Evolutionary conservation across 1,140 invertebrate genomes (phyloP).

Genomic region (Mamestra configurata): DNA sequence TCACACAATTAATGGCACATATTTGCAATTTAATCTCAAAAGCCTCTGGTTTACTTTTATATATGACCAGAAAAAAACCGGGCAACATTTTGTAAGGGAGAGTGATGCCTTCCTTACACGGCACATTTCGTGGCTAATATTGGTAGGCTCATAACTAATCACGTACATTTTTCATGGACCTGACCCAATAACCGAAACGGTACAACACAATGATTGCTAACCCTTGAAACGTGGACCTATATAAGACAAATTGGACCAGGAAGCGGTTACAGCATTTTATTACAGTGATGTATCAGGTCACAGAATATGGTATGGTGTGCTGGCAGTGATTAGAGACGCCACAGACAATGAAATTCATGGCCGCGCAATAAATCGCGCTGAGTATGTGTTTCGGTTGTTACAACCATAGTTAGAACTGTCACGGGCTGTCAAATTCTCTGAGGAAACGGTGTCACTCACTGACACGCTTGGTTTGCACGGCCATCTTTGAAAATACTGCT

Average conservation of each 20-base stretch:
- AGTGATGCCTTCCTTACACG: not conserved
- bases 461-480: too few relatives aligned
- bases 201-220: not conserved
- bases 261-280: slow-evolving; percentile 38
- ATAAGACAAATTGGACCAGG: slow-evolving; percentile 17
- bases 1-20: not conserved
- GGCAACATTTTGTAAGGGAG: not conserved
- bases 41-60: too few relatives aligned
- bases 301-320: too few relatives aligned
- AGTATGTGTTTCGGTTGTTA: too few relatives aligned
- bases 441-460: too few relatives aligned
- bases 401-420: too few relatives aligned
- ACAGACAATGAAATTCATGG: too few relatives aligned
- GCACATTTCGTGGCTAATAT: not conserved
- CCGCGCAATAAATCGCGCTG: too few relatives aligned
- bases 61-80: not conserved
- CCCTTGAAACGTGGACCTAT: slow-evolving; percentile 1
- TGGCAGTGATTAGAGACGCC: too few relatives aligned
- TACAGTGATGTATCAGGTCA: slow-evolving; percentile 14
- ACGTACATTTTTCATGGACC: slow-evolving; percentile 6
- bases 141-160: not conserved
- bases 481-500: too few relatives aligned
- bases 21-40: slow-evolving; percentile 12
- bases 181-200: slow-evolving; percentile 14
- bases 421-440: too few relatives aligned